phyloP scores from a whole-genome alignment of 2,113 vertebrate species.

The Bujurquina vittata region DNA sequence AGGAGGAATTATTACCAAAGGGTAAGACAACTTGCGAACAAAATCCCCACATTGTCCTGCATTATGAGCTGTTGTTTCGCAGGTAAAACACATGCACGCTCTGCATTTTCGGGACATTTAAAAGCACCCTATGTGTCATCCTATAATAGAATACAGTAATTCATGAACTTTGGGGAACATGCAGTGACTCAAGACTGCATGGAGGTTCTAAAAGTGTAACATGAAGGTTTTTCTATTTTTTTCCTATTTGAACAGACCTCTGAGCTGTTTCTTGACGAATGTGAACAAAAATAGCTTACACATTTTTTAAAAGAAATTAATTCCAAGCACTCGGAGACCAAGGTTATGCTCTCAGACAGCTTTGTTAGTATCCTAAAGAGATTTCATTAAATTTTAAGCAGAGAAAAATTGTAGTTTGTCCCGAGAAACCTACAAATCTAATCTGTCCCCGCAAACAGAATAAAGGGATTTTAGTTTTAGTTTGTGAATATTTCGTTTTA shows the following conservation, averaged over 20 bases:
- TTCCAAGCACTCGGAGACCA: accelerated
- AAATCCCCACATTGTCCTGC: not conserved
- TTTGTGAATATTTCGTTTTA: not conserved
- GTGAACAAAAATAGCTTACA: accelerated
- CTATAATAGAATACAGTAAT: not conserved
- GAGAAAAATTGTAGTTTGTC: not conserved
- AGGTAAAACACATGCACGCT: no score
- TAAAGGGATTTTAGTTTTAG: not conserved
- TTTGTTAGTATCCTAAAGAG: not conserved
- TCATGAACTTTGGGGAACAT: not conserved
- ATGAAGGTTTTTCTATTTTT: not conserved
- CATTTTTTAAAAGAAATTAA: not conserved
- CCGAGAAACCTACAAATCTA: not conserved
- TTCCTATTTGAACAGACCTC: not conserved
- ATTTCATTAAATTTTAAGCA: not conserved
- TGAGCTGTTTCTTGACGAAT: not conserved
- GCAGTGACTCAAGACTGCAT: not conserved
- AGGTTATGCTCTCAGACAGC: accelerated
- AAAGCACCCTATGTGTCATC: not conserved
- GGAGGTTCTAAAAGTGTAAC: not conserved
- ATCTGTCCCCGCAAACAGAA: not conserved
- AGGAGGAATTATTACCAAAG: not conserved
- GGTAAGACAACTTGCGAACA: not conserved
- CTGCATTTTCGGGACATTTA: no score
- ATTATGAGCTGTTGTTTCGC: no score